phyloP scores from a whole-genome alignment of 2,888 invertebrate species.

The Druceiella hillmani region DNA sequence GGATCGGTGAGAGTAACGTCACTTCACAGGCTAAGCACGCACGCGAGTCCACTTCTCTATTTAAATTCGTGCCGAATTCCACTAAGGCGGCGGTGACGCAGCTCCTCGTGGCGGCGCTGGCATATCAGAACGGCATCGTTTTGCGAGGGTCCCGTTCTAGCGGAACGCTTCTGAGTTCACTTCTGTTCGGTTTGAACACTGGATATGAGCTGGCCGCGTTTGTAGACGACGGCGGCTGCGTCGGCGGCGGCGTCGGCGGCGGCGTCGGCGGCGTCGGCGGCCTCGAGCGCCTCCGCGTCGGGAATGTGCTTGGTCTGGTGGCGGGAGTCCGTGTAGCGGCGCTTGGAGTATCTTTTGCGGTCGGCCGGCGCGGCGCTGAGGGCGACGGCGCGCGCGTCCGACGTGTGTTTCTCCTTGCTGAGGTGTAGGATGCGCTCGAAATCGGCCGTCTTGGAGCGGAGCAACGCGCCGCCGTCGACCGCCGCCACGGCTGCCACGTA shows the following conservation, averaged over 20 bases:
- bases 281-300: conserved; percentile 44
- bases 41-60: no score
- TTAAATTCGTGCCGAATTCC: no score
- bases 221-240: conserved; percentile 57
- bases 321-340: conserved; percentile 55
- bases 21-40: no score
- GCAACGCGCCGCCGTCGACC: conserved; percentile 60
- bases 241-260: conserved; percentile 24
- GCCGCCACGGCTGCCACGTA: conserved; percentile 55
- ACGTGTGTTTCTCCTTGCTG: conserved; percentile 48
- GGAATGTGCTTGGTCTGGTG: conserved; percentile 55
- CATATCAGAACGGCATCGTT: no score
- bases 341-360: conserved; percentile 55
- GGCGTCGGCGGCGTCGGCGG: conserved; percentile 19
- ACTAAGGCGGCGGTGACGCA: no score
- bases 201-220: conserved; percentile 75
- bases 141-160: no score
- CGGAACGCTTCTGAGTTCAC: conserved; percentile 9
- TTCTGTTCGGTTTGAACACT: conserved; percentile 53
- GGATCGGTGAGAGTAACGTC: no score
- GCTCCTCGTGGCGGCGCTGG: no score
- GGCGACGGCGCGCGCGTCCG: conserved; percentile 40
- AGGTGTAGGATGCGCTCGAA: conserved; percentile 54
- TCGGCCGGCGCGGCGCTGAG: conserved; percentile 45
- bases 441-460: conserved; percentile 62